Conservation (phyloP, 2,113 vertebrate species). For the Acanthisitta chloris region DNA sequence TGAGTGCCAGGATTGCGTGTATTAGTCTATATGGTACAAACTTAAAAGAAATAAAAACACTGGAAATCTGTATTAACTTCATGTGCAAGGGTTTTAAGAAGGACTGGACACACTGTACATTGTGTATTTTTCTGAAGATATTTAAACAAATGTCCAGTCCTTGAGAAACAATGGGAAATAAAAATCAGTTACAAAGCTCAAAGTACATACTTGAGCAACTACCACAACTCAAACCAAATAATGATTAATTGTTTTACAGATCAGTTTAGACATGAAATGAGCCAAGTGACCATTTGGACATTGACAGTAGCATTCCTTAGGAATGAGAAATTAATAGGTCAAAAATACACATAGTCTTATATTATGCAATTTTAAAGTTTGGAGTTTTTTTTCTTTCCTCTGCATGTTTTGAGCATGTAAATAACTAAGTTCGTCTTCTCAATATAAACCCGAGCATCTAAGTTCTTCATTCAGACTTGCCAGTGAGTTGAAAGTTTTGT, state of each 20-base stretch:
- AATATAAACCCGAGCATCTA: neutral
- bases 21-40: rapidly evolving
- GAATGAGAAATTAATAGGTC: neutral
- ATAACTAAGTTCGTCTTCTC: neutral
- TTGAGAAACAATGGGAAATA: neutral
- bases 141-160: neutral
- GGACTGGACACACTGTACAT: neutral
- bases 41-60: rapidly evolving
- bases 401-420: neutral
- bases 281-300: neutral
- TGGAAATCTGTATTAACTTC: neutral
- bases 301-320: neutral
- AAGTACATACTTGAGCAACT: neutral
- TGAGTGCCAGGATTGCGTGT: neutral
- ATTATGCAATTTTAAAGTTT: neutral
- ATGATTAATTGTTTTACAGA: neutral
- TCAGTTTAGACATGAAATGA: neutral
- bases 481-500: neutral
- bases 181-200: neutral
- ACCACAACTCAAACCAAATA: neutral
- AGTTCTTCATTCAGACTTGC: neutral
- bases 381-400: neutral
- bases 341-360: neutral
- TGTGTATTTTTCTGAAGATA: neutral
- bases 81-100: neutral